Percentiles rank a stretch among this genome's conserved stretches.
Evolutionary conservation across 1,140 invertebrate species (phyloP).

Genomic region (Diachasma alloeum): DNA sequence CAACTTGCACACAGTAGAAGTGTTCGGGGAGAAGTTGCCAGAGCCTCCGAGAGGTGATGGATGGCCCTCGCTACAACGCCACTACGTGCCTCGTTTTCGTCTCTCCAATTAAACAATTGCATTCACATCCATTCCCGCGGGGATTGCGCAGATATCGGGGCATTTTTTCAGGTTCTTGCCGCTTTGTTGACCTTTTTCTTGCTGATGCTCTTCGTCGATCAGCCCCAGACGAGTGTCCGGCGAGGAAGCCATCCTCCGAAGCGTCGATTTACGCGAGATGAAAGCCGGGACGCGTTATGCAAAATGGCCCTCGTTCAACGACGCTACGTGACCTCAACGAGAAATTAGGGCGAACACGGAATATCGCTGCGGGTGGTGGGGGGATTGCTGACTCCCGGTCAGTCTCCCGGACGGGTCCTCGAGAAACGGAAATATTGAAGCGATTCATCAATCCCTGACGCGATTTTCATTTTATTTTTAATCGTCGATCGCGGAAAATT

Average conservation of each 20-base stretch:
- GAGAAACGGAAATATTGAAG: neutral
- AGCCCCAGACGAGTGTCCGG: neutral
- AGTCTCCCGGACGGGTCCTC: neutral
- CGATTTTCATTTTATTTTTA: neutral
- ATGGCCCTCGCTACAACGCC: slow-evolving; percentile 43
- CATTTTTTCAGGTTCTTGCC: neutral
- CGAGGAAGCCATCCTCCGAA: neutral
- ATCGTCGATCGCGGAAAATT: neutral
- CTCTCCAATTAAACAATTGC: slow-evolving; percentile 57
- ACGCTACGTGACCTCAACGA: slow-evolving; percentile 25
- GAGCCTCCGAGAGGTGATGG: slow-evolving; percentile 44
- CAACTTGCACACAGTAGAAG: slow-evolving; percentile 6
- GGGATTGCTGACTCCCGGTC: neutral
- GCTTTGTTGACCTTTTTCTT: neutral
- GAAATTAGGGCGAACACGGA: slow-evolving; percentile 26
- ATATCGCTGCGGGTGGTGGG: neutral
- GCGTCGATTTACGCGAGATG: slow-evolving; percentile 14
- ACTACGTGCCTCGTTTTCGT: slow-evolving; percentile 39
- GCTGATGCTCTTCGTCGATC: neutral
- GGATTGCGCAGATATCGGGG: neutral
- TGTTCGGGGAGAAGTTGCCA: neutral
- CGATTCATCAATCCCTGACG: neutral
- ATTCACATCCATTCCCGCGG: slow-evolving; percentile 46
- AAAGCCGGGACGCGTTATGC: neutral
- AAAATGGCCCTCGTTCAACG: slow-evolving; percentile 16